Evolutionary conservation across 2,797 vertebrate species (phyloP).

Genomic region (Notamacropus eugenii): DNA sequence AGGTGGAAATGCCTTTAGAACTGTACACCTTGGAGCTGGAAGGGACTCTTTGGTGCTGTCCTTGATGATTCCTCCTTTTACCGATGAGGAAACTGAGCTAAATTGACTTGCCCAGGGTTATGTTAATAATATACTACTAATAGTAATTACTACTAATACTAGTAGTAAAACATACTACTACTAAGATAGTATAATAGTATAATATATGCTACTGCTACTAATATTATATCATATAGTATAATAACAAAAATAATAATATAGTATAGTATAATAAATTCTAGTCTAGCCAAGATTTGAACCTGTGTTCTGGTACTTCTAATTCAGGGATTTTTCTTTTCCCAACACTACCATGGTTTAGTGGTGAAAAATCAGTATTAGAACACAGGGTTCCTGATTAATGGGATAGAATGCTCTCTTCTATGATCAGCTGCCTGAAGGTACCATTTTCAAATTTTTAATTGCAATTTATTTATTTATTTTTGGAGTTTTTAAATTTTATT

Average conservation of each 20-base stretch:
- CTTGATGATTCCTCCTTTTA: background rate
- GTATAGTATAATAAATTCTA: background rate
- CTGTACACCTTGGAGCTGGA: background rate
- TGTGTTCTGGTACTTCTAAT: background rate
- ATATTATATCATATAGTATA: too few species aligned
- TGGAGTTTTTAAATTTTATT: too few species aligned
- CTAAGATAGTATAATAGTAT: too few species aligned
- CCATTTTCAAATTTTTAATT: background rate
- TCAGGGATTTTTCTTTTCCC: background rate
- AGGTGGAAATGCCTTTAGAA: background rate
- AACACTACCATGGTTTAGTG: background rate
- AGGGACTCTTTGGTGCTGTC: background rate
- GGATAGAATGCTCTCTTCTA: background rate
- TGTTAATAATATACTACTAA: background rate
- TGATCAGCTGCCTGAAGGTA: background rate
- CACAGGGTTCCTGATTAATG: background rate
- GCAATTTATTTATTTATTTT: too few species aligned
- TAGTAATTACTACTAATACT: too few species aligned
- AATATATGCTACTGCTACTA: too few species aligned
- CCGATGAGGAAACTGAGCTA: background rate
- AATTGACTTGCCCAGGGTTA: background rate
- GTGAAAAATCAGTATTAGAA: background rate
- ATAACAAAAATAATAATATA: too few species aligned
- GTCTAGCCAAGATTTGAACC: background rate
- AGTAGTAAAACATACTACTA: too few species aligned